These are phyloP conservation scores for Orthosia incerta DNA, from an alignment of 2,888 invertebrate species.

Conservation along the genomic window DNA sequence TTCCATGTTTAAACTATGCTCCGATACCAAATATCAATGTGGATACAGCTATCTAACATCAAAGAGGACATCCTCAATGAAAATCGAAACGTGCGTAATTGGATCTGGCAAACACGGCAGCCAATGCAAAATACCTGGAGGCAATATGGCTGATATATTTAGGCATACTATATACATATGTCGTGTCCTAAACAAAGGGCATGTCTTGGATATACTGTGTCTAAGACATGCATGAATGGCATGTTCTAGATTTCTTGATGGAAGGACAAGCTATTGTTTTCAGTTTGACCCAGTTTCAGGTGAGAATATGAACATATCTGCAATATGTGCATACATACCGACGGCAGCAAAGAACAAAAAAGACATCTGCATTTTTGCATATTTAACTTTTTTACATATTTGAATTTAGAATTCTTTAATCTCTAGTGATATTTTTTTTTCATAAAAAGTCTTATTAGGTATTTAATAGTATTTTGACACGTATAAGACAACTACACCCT, in stretches of 20 bases:
- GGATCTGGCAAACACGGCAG: constrained; percentile 27
- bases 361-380: too few species aligned
- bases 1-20: background rate
- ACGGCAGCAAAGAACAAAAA: too few species aligned
- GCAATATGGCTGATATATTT: constrained; percentile 14
- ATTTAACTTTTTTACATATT: too few species aligned
- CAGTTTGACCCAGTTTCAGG: constrained; percentile 16
- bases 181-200: background rate
- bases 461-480: too few species aligned
- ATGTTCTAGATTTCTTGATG: constrained; percentile 18
- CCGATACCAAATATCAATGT: constrained; percentile 1
- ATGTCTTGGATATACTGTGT: background rate
- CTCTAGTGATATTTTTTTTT: too few species aligned
- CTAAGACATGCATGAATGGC: constrained; percentile 5
- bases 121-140: constrained; percentile 2
- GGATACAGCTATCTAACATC: background rate
- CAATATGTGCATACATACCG: background rate
- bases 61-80: constrained; percentile 16
- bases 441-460: too few species aligned
- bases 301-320: constrained; percentile 17
- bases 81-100: constrained; percentile 39
- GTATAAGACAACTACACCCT: too few species aligned
- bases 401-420: too few species aligned
- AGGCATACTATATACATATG: background rate
- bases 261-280: constrained; percentile 29